Conservation (phyloP, 2,888 invertebrate species). For the Brenthis ino region DNA sequence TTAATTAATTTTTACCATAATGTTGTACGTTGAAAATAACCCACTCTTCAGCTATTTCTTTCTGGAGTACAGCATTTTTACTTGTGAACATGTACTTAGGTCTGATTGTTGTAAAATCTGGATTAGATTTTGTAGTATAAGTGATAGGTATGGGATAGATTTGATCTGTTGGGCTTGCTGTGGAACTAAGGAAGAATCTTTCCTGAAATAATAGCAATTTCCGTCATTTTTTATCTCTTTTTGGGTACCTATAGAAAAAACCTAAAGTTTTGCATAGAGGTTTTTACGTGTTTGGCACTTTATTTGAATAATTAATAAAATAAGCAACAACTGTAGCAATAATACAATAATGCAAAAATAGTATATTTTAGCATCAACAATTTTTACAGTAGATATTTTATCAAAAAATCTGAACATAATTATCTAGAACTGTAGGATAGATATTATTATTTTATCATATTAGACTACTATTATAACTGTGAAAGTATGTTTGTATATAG, state of each 20-base stretch:
- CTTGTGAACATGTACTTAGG: constrained; percentile 74
- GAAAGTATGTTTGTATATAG: too few relatives aligned
- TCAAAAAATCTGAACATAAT: too few relatives aligned
- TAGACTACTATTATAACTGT: too few relatives aligned
- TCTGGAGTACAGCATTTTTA: constrained; percentile 54
- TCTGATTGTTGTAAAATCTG: constrained; percentile 55
- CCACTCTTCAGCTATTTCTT: constrained; percentile 74
- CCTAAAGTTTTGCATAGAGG: background rate
- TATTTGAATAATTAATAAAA: too few relatives aligned
- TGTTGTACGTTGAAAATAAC: constrained; percentile 85
- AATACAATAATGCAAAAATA: too few relatives aligned
- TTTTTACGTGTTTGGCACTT: too few relatives aligned
- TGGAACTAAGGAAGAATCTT: constrained; percentile 78
- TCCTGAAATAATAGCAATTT: constrained; percentile 59
- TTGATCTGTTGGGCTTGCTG: constrained; percentile 53
- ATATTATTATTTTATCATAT: too few relatives aligned
- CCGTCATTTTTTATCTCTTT: background rate
- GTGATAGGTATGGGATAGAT: constrained; percentile 76
- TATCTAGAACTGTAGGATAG: too few relatives aligned
- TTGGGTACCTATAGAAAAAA: background rate
- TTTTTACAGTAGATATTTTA: too few relatives aligned
- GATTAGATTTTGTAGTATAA: constrained; percentile 62
- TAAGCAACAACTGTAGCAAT: too few relatives aligned
- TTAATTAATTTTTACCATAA: constrained; percentile 72
- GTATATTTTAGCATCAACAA: too few relatives aligned